Percentiles rank a stretch among this genome's conserved stretches.
phyloP scores from a whole-genome alignment of 2,888 invertebrate genomes.

The Napeogenes sylphis region DNA sequence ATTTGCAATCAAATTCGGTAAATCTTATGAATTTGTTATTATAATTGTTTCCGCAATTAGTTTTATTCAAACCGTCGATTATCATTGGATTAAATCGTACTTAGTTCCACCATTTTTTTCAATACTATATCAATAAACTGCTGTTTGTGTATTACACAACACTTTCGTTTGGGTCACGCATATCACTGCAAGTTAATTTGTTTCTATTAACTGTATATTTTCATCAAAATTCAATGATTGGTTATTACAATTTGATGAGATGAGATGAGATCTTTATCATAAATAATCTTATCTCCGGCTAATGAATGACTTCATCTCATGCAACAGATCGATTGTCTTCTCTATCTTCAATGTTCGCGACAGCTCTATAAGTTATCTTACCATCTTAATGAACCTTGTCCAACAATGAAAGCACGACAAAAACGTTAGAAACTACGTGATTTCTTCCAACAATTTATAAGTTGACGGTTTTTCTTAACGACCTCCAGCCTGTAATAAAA shows the following conservation, averaged over 20 bases:
- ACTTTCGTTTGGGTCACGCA: background rate
- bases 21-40: background rate
- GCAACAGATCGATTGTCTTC: background rate
- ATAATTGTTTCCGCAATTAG: background rate
- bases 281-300: slow-evolving; percentile 1
- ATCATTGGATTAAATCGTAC: background rate
- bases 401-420: slow-evolving; percentile 27
- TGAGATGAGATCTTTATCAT: background rate
- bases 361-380: slow-evolving; percentile 4
- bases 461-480: slow-evolving; percentile 37
- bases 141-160: slow-evolving; percentile 8
- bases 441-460: slow-evolving; percentile 36
- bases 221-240: background rate
- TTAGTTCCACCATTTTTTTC: background rate
- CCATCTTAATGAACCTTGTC: slow-evolving; percentile 20
- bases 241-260: background rate
- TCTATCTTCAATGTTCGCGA: background rate
- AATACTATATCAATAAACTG: background rate
- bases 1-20: background rate
- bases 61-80: background rate
- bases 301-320: background rate
- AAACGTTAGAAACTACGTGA: slow-evolving; percentile 33
- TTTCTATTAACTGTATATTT: background rate
- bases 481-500: slow-evolving; percentile 46
- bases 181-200: background rate